Conservation (phyloP, 2,888 invertebrate species). For the Fissipunctia ypsillon region DNA sequence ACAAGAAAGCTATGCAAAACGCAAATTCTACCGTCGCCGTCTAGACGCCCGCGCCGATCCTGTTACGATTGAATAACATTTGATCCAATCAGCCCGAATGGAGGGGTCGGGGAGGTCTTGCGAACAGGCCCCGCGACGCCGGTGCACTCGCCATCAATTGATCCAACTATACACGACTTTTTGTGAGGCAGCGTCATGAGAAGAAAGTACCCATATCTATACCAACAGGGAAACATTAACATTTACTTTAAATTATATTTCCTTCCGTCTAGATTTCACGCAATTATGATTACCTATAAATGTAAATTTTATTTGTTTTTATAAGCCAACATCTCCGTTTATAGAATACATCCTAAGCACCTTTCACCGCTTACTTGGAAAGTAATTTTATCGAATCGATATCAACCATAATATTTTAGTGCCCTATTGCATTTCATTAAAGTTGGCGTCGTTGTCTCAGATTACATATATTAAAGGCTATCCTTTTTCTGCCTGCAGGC, state of each 20-base stretch:
- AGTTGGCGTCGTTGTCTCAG: constrained; percentile 8
- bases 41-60: constrained; percentile 84
- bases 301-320: constrained; percentile 51
- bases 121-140: constrained; percentile 73
- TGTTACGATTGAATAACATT: constrained; percentile 88
- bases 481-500: neutral
- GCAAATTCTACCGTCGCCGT: constrained; percentile 88
- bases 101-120: constrained; percentile 86
- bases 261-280: constrained; percentile 39
- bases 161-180: constrained; percentile 68
- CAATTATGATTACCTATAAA: constrained; percentile 37
- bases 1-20: constrained; percentile 88
- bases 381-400: constrained; percentile 49
- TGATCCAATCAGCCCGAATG: constrained; percentile 89
- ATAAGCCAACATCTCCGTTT: constrained; percentile 33
- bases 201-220: constrained; percentile 58
- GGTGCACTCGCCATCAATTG: constrained; percentile 79
- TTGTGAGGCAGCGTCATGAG: constrained; percentile 45
- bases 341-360: constrained; percentile 35
- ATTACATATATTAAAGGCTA: neutral
- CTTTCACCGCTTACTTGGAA: constrained; percentile 53
- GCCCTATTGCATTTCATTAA: constrained; percentile 37
- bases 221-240: constrained; percentile 53
- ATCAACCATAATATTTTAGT: constrained; percentile 46
- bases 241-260: constrained; percentile 51